Base-by-base conservation (phyloP, 2,113 vertebrate species). In the Xenopus laevis region DNA sequence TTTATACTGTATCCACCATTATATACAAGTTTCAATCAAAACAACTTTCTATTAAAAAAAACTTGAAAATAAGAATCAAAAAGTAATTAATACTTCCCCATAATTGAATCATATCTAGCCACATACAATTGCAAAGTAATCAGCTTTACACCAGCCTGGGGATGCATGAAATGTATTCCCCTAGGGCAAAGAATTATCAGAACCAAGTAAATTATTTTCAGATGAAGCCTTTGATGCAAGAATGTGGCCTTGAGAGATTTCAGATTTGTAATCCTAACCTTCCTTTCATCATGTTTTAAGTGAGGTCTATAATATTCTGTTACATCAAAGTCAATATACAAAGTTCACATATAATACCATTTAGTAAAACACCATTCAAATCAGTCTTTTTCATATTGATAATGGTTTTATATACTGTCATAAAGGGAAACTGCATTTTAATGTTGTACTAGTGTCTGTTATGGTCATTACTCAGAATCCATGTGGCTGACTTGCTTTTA, bases 251-350 rank as follows among this genome's bases (percentile, higher is more conserved):
- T 79, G 47, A 72, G 71, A 81, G 67, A 82, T 81, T 83, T 82
- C 60, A 80, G 7, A 85, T 85, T 84, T 83, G 64, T 79, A 81
- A 79, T 75, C 60, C 15, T 80, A 82, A 69, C 79, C 72, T 82
- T 81, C 78, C 81, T 85, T 88, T 89, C 68, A 84, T 85, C 80
- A 78, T 82, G 53, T 79, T 82, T 72, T 82, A 83, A 84, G 59
- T 84, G 72, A 82, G 78, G 68, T 72, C 67, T 83, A 6, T 78
- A 83, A 79, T 83, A 83, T 73, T 73, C 53, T 83, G 62, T 44
- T 80, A 81, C 62, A 81, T 81, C 79, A 86, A 79, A 86, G 78
- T 68, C 60, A 81, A 84, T 84, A 81, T 72, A 79, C 83, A 76
- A 82, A 67, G 12, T 78, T 78, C 40, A 27, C 45, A 47, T 82